Percentiles rank a stretch among this genome's conserved stretches.
These are phyloP conservation scores for Andrena hattorfiana DNA, from an alignment of 2,888 invertebrate genomes.

Conservation along the genomic window DNA sequence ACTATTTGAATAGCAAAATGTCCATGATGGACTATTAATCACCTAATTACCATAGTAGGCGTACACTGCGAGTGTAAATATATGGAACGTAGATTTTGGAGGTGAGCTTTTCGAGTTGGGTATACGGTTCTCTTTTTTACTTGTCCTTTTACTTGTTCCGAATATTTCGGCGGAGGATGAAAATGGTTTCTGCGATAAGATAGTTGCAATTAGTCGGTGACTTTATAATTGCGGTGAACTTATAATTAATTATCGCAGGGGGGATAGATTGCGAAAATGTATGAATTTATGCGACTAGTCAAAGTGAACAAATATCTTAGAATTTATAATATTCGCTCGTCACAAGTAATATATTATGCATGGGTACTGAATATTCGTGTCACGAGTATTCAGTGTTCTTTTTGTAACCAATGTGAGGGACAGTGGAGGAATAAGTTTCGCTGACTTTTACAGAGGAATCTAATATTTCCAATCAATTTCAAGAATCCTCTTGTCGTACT, in stretches of 20 bases:
- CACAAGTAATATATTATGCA: not conserved
- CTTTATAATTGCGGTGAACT: too few relatives aligned
- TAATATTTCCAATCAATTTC: too few relatives aligned
- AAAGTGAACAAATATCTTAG: not conserved
- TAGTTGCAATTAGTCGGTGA: too few relatives aligned
- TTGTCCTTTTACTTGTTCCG: too few relatives aligned
- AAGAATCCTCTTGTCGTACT: too few relatives aligned
- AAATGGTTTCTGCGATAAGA: too few relatives aligned
- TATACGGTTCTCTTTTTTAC: not conserved
- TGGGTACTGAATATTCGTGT: not conserved
- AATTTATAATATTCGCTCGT: not conserved
- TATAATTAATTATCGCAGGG: too few relatives aligned
- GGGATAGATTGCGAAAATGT: too few relatives aligned
- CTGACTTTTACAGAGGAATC: not conserved
- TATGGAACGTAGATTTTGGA: not conserved
- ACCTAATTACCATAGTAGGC: not conserved
- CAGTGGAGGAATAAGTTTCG: not conserved
- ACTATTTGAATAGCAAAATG: conserved; percentile 1
- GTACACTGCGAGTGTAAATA: not conserved
- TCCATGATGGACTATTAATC: not conserved
- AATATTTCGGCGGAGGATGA: too few relatives aligned
- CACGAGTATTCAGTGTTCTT: not conserved
- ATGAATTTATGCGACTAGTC: not conserved
- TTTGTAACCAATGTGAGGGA: not conserved
- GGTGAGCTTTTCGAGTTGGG: not conserved